Evolutionary conservation across 2,888 invertebrate species (phyloP).

Genomic region (Biston betularia): DNA sequence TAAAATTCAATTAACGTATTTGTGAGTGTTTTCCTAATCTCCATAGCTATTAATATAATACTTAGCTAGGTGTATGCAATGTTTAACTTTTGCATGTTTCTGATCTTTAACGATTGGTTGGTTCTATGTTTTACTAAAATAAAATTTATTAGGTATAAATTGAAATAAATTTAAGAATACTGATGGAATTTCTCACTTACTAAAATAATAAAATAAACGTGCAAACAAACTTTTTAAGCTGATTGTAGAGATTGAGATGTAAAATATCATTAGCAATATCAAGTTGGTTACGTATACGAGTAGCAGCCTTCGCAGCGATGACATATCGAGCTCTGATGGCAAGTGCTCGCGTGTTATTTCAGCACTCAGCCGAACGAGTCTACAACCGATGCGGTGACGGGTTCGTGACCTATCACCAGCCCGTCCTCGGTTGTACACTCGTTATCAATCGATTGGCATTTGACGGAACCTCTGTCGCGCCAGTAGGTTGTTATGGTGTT

Average conservation of each 20-base stretch:
- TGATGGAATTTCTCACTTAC: conserved; percentile 49
- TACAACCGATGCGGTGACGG: conserved; percentile 61
- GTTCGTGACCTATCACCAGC: conserved; percentile 48
- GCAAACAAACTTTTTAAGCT: not conserved
- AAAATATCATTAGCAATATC: not conserved
- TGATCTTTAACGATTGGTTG: not conserved
- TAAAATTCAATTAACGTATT: conserved; percentile 44
- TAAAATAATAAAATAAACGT: conserved; percentile 4
- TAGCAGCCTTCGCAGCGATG: conserved; percentile 37
- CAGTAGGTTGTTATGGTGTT: conserved; percentile 70
- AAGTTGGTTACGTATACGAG: not conserved
- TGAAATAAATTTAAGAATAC: conserved; percentile 54
- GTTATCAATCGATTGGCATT: conserved; percentile 73
- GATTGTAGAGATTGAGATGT: conserved; percentile 1
- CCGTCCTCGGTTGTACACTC: conserved; percentile 71
- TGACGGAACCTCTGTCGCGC: conserved; percentile 80
- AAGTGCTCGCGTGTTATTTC: conserved; percentile 45
- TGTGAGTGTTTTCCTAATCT: conserved; percentile 74
- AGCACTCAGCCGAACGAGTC: conserved; percentile 51
- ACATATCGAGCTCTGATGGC: conserved; percentile 45
- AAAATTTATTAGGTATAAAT: not conserved
- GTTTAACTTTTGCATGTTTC: not conserved
- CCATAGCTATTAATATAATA: conserved; percentile 52
- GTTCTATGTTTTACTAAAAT: not conserved
- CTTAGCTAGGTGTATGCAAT: conserved; percentile 12